phyloP scores from a whole-genome alignment of 2,797 vertebrate species.

The Podarcis siculus region DNA sequence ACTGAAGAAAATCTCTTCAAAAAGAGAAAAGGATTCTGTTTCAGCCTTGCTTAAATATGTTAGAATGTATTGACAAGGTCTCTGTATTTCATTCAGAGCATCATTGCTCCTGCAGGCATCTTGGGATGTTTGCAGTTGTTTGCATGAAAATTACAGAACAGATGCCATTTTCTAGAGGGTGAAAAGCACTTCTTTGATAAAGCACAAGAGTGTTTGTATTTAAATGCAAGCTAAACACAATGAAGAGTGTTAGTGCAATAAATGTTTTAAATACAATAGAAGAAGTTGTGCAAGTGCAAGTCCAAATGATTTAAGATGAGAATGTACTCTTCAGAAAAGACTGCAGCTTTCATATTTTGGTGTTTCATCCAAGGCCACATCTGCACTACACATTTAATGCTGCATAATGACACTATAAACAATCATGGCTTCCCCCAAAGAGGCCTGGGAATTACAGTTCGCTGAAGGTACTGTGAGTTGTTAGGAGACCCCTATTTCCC shows the following conservation, averaged over 20 bases:
- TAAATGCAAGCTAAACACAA: slow-evolving; percentile 15
- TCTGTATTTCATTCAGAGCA: background rate
- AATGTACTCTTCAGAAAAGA: background rate
- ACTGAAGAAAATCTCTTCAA: background rate
- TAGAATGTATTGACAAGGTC: background rate
- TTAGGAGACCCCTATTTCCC: too few species aligned
- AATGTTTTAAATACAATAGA: background rate
- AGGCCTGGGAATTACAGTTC: too few species aligned
- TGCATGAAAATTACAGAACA: background rate
- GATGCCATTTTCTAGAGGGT: slow-evolving; percentile 37
- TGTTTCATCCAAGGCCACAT: background rate
- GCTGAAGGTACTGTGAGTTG: too few species aligned
- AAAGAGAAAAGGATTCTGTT: background rate
- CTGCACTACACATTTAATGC: too few species aligned
- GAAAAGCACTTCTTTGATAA: slow-evolving; percentile 1
- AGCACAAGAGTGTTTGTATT: slow-evolving; percentile 16
- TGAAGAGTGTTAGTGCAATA: background rate
- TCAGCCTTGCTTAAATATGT: background rate
- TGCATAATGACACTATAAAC: too few species aligned
- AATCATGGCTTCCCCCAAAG: too few species aligned
- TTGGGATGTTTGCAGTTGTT: slow-evolving; percentile 9
- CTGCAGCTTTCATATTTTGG: background rate
- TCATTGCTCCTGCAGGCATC: background rate
- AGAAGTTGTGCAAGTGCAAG: background rate
- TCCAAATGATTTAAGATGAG: background rate